A percentile compares a stretch with the other conserved stretches of the same genome.
Conservation (phyloP, 2,888 invertebrate species). For the Dromius quadrimaculatus region DNA sequence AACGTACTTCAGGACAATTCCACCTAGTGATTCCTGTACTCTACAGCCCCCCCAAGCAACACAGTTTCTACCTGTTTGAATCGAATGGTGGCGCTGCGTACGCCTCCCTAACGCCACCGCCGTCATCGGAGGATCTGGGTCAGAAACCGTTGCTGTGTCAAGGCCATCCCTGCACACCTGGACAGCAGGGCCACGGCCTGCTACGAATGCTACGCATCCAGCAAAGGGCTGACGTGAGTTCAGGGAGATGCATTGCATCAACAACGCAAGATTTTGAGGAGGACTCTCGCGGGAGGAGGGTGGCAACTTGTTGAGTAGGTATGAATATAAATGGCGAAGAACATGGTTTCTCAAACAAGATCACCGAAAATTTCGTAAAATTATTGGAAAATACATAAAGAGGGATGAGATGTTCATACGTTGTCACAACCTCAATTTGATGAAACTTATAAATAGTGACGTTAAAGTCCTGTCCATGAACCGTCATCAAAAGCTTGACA, state of each 20-base stretch:
- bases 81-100: slow-evolving; percentile 21
- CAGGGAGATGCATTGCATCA: background rate
- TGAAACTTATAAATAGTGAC: too few species aligned
- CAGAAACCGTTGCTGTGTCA: slow-evolving; percentile 29
- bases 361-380: too few species aligned
- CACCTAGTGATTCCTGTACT: background rate
- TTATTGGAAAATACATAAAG: too few species aligned
- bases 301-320: slow-evolving; percentile 16
- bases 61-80: slow-evolving; percentile 35
- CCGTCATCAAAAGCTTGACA: too few species aligned
- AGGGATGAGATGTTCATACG: too few species aligned
- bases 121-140: slow-evolving; percentile 19
- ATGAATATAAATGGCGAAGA: background rate
- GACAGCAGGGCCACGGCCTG: slow-evolving; percentile 5
- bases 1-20: background rate
- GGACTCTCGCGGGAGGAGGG: background rate
- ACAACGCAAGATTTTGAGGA: too few species aligned
- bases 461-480: too few species aligned
- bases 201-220: slow-evolving; percentile 4
- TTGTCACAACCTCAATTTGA: too few species aligned
- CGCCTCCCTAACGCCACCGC: background rate
- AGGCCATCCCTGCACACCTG: slow-evolving; percentile 37
- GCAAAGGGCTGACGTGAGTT: background rate
- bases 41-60: slow-evolving; percentile 8
- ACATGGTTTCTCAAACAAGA: background rate